phyloP scores from a whole-genome alignment of 2,888 invertebrate genomes.

The Hydriomena furcata region DNA sequence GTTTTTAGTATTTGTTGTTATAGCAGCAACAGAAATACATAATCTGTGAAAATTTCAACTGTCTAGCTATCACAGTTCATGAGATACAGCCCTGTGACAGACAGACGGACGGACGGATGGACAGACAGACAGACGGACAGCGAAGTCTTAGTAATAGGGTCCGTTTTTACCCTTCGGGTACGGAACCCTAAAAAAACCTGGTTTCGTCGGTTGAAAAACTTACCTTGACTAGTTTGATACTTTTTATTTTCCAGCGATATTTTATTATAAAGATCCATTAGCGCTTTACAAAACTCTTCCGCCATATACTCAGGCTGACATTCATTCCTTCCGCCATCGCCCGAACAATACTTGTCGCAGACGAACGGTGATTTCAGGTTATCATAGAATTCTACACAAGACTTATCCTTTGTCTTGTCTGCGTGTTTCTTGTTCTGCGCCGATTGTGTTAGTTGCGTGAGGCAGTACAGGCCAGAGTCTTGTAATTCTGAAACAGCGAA shows the following conservation, averaged over 20 bases:
- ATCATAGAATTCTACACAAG: slow-evolving; percentile 56
- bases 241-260: slow-evolving; percentile 52
- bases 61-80: too few species aligned
- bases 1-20: too few species aligned
- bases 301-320: slow-evolving; percentile 69
- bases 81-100: too few species aligned
- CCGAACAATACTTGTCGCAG: slow-evolving; percentile 40
- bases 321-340: slow-evolving; percentile 47
- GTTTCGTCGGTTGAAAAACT: slow-evolving; percentile 13
- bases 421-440: slow-evolving; percentile 46
- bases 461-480: slow-evolving; percentile 60
- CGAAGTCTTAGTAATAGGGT: too few species aligned
- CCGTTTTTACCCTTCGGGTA: too few species aligned
- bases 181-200: too few species aligned
- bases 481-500: slow-evolving; percentile 59
- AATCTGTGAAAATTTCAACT: too few species aligned
- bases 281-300: slow-evolving; percentile 61
- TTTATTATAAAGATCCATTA: slow-evolving; percentile 58
- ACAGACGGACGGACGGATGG: too few species aligned
- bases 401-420: slow-evolving; percentile 50
- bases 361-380: slow-evolving; percentile 52
- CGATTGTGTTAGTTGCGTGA: slow-evolving; percentile 61
- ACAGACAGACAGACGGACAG: too few species aligned
- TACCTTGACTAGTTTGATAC: slow-evolving; percentile 59
- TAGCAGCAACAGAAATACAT: too few species aligned